A percentile compares a stretch with the other conserved stretches of the same genome.
Evolutionary conservation across 2,888 invertebrate genomes (phyloP).

Genomic region (Melanostoma mellinum): DNA sequence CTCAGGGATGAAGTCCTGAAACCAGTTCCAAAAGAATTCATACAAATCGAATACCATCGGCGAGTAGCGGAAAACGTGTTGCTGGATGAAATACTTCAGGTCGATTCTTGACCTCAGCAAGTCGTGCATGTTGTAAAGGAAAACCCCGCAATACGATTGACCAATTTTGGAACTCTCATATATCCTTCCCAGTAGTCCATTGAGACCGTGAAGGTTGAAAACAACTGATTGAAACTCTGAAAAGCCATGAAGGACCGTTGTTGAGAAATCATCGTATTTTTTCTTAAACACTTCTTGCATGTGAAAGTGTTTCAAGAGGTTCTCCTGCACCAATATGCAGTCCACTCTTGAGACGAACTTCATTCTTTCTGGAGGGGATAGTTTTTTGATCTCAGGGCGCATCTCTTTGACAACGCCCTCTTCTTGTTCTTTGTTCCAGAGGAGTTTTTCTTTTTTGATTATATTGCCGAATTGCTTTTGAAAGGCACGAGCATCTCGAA

Average conservation of each 20-base stretch:
- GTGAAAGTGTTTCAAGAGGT: conserved; percentile 79
- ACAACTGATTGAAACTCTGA: conserved; percentile 81
- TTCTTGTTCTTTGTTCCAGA: conserved; percentile 76
- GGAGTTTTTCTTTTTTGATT: conserved; percentile 76
- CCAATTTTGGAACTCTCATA: conserved; percentile 84
- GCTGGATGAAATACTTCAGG: conserved; percentile 83
- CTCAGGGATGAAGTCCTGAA: conserved; percentile 76
- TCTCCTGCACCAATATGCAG: conserved; percentile 79
- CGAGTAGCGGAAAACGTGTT: conserved; percentile 81
- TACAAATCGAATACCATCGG: conserved; percentile 80
- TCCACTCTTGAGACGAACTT: conserved; percentile 78
- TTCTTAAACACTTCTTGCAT: conserved; percentile 80
- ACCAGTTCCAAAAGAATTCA: conserved; percentile 78
- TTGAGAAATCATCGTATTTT: conserved; percentile 79
- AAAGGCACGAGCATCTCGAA: conserved; percentile 78
- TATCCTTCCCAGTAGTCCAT: conserved; percentile 85
- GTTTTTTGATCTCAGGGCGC: conserved; percentile 73
- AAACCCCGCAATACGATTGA: conserved; percentile 89
- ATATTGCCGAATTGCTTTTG: conserved; percentile 78
- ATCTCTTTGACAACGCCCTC: conserved; percentile 74
- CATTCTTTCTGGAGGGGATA: conserved; percentile 77
- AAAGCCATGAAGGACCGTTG: conserved; percentile 79
- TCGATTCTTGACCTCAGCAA: conserved; percentile 85
- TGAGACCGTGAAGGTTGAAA: conserved; percentile 82
- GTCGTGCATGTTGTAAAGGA: conserved; percentile 88